Base-by-base conservation (phyloP, 2,113 vertebrate genomes). In the Gila orcuttii region DNA sequence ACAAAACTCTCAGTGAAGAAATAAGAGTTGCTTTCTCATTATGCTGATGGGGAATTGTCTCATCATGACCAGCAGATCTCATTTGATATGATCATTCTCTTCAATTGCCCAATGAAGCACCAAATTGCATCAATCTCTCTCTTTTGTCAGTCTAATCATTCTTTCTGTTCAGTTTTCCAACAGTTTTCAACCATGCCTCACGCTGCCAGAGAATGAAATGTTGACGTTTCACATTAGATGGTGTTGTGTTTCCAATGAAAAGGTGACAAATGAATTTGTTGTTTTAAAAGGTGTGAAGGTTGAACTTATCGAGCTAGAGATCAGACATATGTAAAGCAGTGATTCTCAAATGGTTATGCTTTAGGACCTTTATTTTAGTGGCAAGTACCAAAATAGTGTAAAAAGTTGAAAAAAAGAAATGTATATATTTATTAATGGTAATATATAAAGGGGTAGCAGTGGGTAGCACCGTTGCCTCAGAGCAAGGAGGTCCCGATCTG, bases 21-120 rank as follows among this genome's bases (percentile, higher is more conserved):
- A 42, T 36, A 57, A 47, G 52, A 59, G 31, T 78, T 57, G 52
- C 33, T 60, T 79, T 62, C 77, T 42, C 57, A 62, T 79, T 79
- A 62, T 79, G 6, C 55, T 62, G 33, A 79, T 79, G 23, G 42
- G 33, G 23, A 36, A 59, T 57, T 23, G 50, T 59, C 31, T 36
- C 52, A 78, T 78, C 76, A 60, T 8, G 33, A 62, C 77, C 21
- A 79, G 55, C 23, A 60, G 12, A 79, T 60, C 77, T 79, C 33
- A 60, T 79, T 6, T 60, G 36, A 42, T 25, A n/a, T 36, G 28
- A 33, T 60, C 21, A 25, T 79, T 79, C 77, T 60, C 55, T n/a
- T 39, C 36, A 62, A 25, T 25, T 36, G 21, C 33, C 12, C 33
- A 39, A 25, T 42, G 52, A 79, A 23, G 55, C 77, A 79, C 77